These are phyloP conservation scores for Phyllotreta striolata DNA, from an alignment of 2,888 invertebrate genomes.

Conservation along the genomic window DNA sequence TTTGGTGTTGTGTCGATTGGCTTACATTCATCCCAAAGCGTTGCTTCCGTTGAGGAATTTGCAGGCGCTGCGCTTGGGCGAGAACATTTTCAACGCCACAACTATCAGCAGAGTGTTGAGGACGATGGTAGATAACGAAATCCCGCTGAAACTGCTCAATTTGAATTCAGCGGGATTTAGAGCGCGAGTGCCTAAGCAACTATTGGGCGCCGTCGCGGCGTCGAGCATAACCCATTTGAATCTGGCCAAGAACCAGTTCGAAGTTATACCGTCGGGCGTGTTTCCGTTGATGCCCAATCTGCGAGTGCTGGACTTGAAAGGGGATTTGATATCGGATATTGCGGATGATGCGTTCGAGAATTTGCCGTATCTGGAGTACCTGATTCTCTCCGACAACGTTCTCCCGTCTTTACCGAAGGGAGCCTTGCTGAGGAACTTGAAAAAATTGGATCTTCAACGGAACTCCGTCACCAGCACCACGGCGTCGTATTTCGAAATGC, in stretches of 20 bases:
- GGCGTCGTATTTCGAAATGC: conserved; percentile 64
- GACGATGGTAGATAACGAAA: conserved; percentile 55
- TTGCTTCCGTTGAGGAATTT: conserved; percentile 63
- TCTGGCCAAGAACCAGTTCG: conserved; percentile 67
- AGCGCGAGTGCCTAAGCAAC: conserved; percentile 61
- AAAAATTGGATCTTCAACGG: conserved; percentile 64
- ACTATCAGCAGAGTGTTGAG: conserved; percentile 61
- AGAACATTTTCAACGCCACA: conserved; percentile 64
- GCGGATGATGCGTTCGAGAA: conserved; percentile 63
- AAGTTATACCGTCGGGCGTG: conserved; percentile 62
- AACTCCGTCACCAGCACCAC: conserved; percentile 60
- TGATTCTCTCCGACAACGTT: conserved; percentile 65
- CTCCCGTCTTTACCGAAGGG: conserved; percentile 65
- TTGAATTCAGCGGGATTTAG: conserved; percentile 66
- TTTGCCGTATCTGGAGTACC: conserved; percentile 64
- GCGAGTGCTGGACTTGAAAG: conserved; percentile 65
- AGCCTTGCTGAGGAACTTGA: conserved; percentile 61
- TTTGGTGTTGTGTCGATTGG: conserved; percentile 65
- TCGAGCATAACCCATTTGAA: conserved; percentile 63
- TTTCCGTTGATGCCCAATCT: conserved; percentile 68
- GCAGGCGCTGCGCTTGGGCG: conserved; percentile 63
- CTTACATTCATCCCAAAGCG: conserved; percentile 64
- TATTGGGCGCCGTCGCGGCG: conserved; percentile 64
- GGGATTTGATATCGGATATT: conserved; percentile 63
- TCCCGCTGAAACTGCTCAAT: conserved; percentile 63